These are phyloP conservation scores for Lepidochrysops patricia DNA, from an alignment of 2,888 invertebrate species.

Conservation along the genomic window DNA sequence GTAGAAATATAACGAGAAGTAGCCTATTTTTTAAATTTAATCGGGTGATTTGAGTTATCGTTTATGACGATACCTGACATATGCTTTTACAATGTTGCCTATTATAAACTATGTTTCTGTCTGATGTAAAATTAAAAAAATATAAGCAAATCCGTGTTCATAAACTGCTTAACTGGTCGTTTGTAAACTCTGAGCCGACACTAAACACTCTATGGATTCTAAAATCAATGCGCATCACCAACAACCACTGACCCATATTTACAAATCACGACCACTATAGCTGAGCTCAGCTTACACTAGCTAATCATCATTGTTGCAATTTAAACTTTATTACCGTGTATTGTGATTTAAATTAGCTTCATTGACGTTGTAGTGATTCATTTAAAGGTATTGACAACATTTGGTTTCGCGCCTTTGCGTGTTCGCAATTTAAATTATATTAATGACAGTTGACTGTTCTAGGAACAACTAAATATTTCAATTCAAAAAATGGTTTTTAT, in stretches of 20 bases:
- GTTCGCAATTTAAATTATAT: constrained; percentile 26
- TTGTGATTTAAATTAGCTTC: constrained; percentile 25
- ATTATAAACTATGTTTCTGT: too few relatives aligned
- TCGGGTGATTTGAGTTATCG: too few relatives aligned
- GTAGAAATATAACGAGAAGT: too few relatives aligned
- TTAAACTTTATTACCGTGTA: constrained; percentile 26
- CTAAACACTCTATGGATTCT: constrained; percentile 59
- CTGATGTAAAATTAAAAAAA: constrained; percentile 14
- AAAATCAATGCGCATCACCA: constrained; percentile 63
- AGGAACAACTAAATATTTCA: too few relatives aligned
- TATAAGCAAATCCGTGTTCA: constrained; percentile 31
- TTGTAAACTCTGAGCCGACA: constrained; percentile 61
- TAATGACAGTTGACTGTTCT: constrained; percentile 15
- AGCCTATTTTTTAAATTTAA: too few relatives aligned
- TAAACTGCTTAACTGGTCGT: constrained; percentile 66
- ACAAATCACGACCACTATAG: constrained; percentile 20
- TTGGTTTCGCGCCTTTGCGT: constrained; percentile 31
- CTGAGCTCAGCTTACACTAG: constrained; percentile 28
- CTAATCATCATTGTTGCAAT: constrained; percentile 25
- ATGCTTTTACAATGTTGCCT: too few relatives aligned
- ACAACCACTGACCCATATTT: constrained; percentile 29
- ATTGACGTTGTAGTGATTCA: constrained; percentile 42
- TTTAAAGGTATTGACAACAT: constrained; percentile 38
- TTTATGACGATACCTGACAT: too few relatives aligned
- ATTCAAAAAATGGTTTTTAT: too few relatives aligned